phyloP scores from a whole-genome alignment of 1,140 invertebrate genomes.

The Probaryconus sp. region DNA sequence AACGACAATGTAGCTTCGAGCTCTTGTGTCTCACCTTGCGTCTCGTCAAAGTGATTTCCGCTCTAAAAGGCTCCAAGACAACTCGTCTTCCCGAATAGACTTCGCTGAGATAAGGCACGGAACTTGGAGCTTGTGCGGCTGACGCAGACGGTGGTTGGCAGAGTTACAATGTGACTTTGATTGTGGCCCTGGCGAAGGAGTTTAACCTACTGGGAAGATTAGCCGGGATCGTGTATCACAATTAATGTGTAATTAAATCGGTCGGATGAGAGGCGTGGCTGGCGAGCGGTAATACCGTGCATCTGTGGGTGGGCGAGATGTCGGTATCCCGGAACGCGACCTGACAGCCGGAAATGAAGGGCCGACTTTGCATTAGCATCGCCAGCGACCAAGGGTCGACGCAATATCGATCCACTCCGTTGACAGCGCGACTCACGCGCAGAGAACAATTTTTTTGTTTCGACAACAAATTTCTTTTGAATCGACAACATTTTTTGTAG shows the following conservation, averaged over 20 bases:
- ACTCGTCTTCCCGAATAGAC: slow-evolving; percentile 20
- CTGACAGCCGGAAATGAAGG: slow-evolving; percentile 46
- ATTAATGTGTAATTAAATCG: slow-evolving; percentile 52
- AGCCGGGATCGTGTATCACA: slow-evolving; percentile 38
- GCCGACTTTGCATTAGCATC: slow-evolving; percentile 45
- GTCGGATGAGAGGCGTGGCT: slow-evolving; percentile 36
- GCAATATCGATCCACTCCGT: not conserved
- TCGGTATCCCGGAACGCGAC: slow-evolving; percentile 34
- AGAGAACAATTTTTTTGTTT: too few relatives aligned
- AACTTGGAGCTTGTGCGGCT: not conserved
- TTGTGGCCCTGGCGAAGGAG: slow-evolving; percentile 26
- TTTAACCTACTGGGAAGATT: slow-evolving; percentile 46
- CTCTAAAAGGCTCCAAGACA: slow-evolving; percentile 30
- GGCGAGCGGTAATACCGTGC: not conserved
- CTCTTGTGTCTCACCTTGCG: slow-evolving; percentile 4
- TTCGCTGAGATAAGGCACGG: slow-evolving; percentile 37
- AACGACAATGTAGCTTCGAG: slow-evolving; percentile 7
- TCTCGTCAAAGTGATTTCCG: slow-evolving; percentile 18
- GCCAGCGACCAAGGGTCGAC: slow-evolving; percentile 30
- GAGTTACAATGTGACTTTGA: slow-evolving; percentile 23
- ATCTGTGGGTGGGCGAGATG: slow-evolving; percentile 27
- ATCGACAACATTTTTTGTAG: too few relatives aligned
- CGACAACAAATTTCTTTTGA: too few relatives aligned
- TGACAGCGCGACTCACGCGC: slow-evolving; percentile 1
- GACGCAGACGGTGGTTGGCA: not conserved